Base-by-base conservation (phyloP, 2,113 vertebrate genomes). In the Nipponia nippon region DNA sequence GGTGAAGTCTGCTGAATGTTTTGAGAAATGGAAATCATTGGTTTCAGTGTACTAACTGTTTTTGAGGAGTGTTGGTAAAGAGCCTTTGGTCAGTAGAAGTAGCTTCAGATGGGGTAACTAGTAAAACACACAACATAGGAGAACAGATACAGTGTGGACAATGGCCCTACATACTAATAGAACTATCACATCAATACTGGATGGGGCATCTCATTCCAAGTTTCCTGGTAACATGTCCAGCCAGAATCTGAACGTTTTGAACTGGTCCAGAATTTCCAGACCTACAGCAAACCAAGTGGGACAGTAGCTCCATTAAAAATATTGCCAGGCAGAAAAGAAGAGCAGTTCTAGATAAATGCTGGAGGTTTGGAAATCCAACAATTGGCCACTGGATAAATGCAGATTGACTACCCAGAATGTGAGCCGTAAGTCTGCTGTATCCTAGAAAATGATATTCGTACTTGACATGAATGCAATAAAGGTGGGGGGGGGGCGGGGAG, bases 401-500 rank as follows among this genome's bases (percentile, higher is more conserved):
- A 87, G 40, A 76, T 8, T 0, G 4, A 25, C 32, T 62, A 34
- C 32, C 22, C 40, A 69, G 18, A 69, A 62, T 55, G 25, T 0
- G 5, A 82, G 69, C 12, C 1, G 0, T 23, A 49, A 55, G 65
- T 49, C 70, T 44, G 30, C 32, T 71, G 36, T 40, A n/a, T 40
- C 50, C 44, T 52, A 38, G 56, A 63, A 56, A 63, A n/a, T 63
- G 1, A 46, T 61, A 53, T 30, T 67, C 9, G 30, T 53, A 53
- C 16, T 26, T 67, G 49, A 47, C 34, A 61, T 47, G 16, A 66
- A 52, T 15, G 19, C 50, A 59, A 59, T 59, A 26, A 59, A 42
- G n/a, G 38, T 9, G 10, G 6, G 2, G 3, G 1, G 8, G 11
- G 26, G 34, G n/a, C n/a, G 17, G 7, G 21, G 40, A 40, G 40